These are phyloP conservation scores for Carcinoscorpius rotundicauda DNA, from an alignment of 1,140 invertebrate genomes.

Conservation along the genomic window DNA sequence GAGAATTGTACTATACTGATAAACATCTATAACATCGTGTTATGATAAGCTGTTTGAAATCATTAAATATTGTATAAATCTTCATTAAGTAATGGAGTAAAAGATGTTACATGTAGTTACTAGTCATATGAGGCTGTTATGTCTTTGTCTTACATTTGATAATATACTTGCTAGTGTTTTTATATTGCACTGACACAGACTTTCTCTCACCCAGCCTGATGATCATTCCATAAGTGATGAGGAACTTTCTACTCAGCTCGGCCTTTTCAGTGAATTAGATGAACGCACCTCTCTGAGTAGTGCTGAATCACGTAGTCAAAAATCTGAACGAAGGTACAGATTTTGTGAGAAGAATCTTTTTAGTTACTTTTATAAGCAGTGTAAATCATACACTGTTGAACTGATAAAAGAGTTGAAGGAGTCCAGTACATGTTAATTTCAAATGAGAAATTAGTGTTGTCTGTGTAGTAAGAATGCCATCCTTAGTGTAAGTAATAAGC, in stretches of 20 bases:
- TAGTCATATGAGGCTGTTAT: background rate
- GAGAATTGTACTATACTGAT: no score
- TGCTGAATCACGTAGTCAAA: slow-evolving; percentile 27
- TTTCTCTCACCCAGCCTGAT: slow-evolving; percentile 25
- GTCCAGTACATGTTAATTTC: background rate
- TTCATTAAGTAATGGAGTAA: background rate
- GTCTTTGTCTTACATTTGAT: background rate
- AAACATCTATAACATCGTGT: background rate
- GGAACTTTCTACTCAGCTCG: slow-evolving; percentile 25
- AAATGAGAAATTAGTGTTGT: background rate
- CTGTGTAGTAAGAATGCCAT: slow-evolving; percentile 12
- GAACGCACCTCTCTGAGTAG: slow-evolving; percentile 34
- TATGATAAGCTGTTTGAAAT: background rate
- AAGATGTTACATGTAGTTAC: background rate
- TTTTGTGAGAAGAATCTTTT: slow-evolving; percentile 1
- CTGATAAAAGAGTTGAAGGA: background rate
- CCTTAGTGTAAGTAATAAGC: slow-evolving; percentile 6
- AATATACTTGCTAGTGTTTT: background rate
- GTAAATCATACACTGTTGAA: background rate
- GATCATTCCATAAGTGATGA: slow-evolving; percentile 31
- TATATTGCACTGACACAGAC: background rate
- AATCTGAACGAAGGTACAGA: background rate
- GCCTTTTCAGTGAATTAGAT: slow-evolving; percentile 30
- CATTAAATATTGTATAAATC: background rate
- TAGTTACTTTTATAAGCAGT: slow-evolving; percentile 10